Percentiles rank a stretch among this genome's conserved stretches.
These are phyloP conservation scores for Eurytoma adleriae DNA, from an alignment of 2,888 invertebrate genomes.

Conservation along the genomic window DNA sequence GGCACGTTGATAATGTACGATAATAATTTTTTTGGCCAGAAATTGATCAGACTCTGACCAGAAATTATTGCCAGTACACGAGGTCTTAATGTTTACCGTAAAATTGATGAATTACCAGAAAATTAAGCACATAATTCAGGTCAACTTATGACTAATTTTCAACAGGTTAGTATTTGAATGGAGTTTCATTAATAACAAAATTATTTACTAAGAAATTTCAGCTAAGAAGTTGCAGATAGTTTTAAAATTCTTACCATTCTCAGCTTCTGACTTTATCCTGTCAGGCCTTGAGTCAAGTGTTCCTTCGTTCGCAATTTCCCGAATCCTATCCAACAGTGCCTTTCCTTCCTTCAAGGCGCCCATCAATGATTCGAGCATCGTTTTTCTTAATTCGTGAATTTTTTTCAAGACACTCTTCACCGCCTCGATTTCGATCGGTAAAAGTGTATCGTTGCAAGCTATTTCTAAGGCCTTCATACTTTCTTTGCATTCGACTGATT, in stretches of 20 bases:
- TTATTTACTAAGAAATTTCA: too few relatives aligned
- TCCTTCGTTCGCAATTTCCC: conserved; percentile 85
- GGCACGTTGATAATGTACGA: too few relatives aligned
- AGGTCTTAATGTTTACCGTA: too few relatives aligned
- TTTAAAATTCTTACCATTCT: conserved; percentile 67
- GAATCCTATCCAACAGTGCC: conserved; percentile 84
- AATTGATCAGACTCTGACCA: too few relatives aligned
- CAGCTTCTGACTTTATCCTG: conserved; percentile 78
- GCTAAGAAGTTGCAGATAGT: too few relatives aligned
- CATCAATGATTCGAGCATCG: conserved; percentile 87
- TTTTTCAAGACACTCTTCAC: conserved; percentile 84
- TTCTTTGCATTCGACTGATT: conserved; percentile 83
- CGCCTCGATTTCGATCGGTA: conserved; percentile 85
- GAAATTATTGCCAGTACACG: too few relatives aligned
- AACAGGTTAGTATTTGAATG: too few relatives aligned
- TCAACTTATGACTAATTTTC: too few relatives aligned
- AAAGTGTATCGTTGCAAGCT: conserved; percentile 82
- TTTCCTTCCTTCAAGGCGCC: conserved; percentile 89
- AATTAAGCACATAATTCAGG: too few relatives aligned
- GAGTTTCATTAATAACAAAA: too few relatives aligned
- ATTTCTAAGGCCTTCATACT: conserved; percentile 83
- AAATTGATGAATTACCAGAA: too few relatives aligned
- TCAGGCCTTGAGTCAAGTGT: conserved; percentile 87
- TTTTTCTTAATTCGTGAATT: conserved; percentile 84
- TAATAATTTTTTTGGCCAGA: too few relatives aligned